Conservation (phyloP, 2,113 vertebrate species). For the Elaphurus davidianus region DNA sequence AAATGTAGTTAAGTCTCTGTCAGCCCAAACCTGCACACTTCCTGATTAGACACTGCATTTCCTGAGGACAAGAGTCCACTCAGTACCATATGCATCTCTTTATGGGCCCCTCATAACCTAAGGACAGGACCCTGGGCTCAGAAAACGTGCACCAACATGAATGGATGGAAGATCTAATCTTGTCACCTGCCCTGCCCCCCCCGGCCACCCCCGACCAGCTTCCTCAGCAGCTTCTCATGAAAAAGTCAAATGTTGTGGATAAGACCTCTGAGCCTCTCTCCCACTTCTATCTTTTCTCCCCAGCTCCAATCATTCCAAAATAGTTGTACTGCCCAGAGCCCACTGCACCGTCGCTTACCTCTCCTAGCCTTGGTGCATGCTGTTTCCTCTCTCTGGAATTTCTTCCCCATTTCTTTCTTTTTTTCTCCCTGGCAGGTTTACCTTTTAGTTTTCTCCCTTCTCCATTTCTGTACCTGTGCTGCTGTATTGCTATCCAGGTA, state of each 20-base stretch:
- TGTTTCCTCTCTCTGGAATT: background rate
- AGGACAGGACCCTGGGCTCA: background rate
- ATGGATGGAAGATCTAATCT: background rate
- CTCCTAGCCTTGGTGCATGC: background rate
- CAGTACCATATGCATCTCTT: background rate
- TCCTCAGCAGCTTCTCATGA: background rate
- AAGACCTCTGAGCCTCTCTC: background rate
- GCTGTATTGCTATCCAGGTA: background rate
- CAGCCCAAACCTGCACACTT: background rate
- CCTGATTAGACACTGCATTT: background rate
- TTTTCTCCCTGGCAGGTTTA: background rate
- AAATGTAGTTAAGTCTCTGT: background rate
- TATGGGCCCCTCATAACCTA: background rate
- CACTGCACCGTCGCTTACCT: rapidly evolving
- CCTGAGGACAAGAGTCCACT: background rate
- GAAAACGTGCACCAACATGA: background rate
- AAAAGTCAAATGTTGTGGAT: background rate
- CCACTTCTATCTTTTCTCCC: background rate
- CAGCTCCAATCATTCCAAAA: background rate
- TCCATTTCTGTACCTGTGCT: background rate
- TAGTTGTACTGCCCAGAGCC: background rate
- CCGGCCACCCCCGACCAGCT: rapidly evolving
- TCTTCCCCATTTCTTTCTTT: background rate
- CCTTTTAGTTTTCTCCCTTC: background rate
- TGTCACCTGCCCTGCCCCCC: background rate